A percentile compares a stretch with the other conserved stretches of the same genome.
phyloP scores from a whole-genome alignment of 2,113 vertebrate genomes.

The Riparia riparia region DNA sequence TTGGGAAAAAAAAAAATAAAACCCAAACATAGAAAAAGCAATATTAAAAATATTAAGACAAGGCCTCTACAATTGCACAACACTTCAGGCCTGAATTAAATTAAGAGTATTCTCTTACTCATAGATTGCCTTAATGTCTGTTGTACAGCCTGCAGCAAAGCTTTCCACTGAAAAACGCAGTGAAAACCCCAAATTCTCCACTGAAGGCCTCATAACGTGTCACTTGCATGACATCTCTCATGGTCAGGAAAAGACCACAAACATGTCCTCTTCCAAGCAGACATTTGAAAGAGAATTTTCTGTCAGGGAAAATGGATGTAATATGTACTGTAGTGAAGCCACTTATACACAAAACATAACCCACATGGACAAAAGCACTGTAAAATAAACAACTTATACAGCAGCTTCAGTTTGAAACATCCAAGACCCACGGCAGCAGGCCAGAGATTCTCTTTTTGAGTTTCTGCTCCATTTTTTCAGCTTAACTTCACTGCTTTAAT shows the following conservation, averaged over 20 bases:
- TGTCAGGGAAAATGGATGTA: background rate
- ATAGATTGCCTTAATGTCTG: background rate
- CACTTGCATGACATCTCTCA: background rate
- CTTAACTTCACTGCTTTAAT: background rate
- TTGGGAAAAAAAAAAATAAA: background rate
- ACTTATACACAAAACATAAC: background rate
- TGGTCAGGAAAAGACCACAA: background rate
- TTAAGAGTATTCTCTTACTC: background rate
- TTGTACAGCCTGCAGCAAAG: background rate
- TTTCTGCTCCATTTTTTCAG: background rate
- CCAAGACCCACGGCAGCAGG: background rate
- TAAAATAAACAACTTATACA: background rate
- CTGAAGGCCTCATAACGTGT: background rate
- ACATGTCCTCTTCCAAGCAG: background rate
- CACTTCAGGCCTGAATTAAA: slow-evolving; percentile 30
- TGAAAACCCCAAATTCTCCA: background rate
- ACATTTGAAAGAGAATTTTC: background rate
- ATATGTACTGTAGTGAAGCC: background rate
- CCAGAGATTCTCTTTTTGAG: background rate
- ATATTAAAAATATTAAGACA: slow-evolving; percentile 42
- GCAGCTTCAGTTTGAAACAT: background rate
- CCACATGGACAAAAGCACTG: background rate
- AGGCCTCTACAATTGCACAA: slow-evolving; percentile 29
- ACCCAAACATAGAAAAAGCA: background rate
- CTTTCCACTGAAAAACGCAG: background rate